Conservation (phyloP, 2,113 vertebrate species). For the Fukomys damarensis region DNA sequence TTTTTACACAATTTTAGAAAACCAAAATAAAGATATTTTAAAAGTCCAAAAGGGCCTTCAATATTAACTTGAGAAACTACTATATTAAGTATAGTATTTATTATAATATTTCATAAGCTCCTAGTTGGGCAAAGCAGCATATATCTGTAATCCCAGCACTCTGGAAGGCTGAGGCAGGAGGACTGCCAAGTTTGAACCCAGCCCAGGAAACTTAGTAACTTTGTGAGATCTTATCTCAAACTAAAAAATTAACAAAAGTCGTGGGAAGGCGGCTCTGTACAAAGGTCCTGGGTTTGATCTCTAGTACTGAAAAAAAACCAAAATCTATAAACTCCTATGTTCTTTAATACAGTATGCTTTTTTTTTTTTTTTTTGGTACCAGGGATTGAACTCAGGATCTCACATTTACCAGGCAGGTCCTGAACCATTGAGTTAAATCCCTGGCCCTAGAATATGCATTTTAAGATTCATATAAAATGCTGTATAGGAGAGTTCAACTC, state of each 20-base stretch:
- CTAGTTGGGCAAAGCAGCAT: neutral
- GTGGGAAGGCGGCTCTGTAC: neutral
- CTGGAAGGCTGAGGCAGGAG: neutral
- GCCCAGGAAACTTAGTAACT: neutral
- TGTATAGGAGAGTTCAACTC: neutral
- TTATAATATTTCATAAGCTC: neutral
- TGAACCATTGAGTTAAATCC: no score
- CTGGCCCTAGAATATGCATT: neutral
- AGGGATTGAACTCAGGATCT: no score
- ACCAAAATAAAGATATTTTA: neutral
- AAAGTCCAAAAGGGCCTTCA: neutral
- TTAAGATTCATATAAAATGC: neutral
- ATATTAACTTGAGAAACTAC: conserved; percentile 6
- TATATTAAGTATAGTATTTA: neutral
- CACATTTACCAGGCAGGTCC: no score
- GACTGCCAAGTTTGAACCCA: neutral
- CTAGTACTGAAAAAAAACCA: neutral
- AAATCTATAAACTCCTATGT: neutral
- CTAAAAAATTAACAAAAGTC: neutral
- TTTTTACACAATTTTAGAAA: neutral
- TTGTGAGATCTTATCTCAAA: neutral
- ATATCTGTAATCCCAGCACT: neutral
- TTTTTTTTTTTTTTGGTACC: neutral
- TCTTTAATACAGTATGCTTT: neutral
- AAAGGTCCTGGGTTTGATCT: neutral